phyloP scores from a whole-genome alignment of 2,113 vertebrate species.

The Salminus brasiliensis region DNA sequence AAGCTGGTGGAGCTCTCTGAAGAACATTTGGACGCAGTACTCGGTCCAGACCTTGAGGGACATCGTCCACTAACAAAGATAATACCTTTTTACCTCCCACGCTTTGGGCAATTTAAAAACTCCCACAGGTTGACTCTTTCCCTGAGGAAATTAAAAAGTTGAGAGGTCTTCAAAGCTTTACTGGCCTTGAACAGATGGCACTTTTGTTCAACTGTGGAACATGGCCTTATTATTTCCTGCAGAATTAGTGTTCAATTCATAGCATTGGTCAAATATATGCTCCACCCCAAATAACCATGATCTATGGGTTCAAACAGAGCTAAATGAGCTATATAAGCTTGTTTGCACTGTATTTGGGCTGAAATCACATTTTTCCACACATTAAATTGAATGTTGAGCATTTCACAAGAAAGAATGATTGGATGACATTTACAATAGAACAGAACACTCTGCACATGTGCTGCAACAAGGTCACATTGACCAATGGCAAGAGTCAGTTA shows the following conservation, averaged over 20 bases:
- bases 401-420: too few relatives aligned
- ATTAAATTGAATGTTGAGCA: too few relatives aligned
- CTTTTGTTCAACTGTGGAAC: neutral
- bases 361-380: too few relatives aligned
- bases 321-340: too few relatives aligned
- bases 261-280: neutral
- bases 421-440: too few relatives aligned
- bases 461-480: too few relatives aligned
- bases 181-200: neutral
- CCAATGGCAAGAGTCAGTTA: too few relatives aligned
- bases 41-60: neutral
- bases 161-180: neutral
- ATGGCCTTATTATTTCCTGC: neutral
- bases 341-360: neutral
- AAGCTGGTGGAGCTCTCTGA: neutral
- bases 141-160: slow-evolving; percentile 44
- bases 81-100: neutral
- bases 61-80: slow-evolving; percentile 33
- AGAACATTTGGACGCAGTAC: neutral
- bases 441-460: too few relatives aligned
- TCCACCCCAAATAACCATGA: neutral
- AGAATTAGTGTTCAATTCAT: neutral
- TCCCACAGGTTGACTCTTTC: neutral
- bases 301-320: too few relatives aligned
- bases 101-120: slow-evolving; percentile 28